Conservation (phyloP, 1,140 invertebrate species). For the Varroa destructor region DNA sequence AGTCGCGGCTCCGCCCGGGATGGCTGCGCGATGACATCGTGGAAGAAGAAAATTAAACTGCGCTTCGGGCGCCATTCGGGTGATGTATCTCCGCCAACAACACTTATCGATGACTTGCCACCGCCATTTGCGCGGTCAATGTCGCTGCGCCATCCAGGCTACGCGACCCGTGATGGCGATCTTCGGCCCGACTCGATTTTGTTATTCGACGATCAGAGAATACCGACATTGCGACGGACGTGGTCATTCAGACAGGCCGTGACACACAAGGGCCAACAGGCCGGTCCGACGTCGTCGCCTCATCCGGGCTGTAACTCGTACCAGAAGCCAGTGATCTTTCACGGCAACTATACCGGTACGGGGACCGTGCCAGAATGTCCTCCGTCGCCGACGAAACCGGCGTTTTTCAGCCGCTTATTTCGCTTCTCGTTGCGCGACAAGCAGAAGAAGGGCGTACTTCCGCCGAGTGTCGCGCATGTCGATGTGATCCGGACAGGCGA, state of each 20-base stretch:
- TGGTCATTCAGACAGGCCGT: conserved; percentile 22
- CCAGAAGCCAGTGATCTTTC: neutral
- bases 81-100: conserved; percentile 8
- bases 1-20: neutral
- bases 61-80: conserved; percentile 9
- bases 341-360: conserved; percentile 1
- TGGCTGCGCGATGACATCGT: conserved; percentile 8
- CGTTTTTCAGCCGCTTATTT: conserved; percentile 11
- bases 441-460: neutral
- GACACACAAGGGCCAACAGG: neutral
- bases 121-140: conserved; percentile 14
- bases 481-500: conserved; percentile 24
- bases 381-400: neutral
- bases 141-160: conserved; percentile 10
- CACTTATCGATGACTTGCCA: conserved; percentile 10
- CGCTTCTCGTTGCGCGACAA: conserved; percentile 16
- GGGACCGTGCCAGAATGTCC: conserved; percentile 8
- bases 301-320: neutral
- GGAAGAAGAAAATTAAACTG: conserved; percentile 14
- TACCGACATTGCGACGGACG: conserved; percentile 10
- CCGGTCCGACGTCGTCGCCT: neutral
- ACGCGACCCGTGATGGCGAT: conserved; percentile 12
- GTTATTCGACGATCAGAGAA: conserved; percentile 18
- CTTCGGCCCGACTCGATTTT: conserved; percentile 18
- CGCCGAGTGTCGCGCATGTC: conserved; percentile 22